Conservation (phyloP, 2,888 invertebrate genomes). For the Spodoptera littoralis region DNA sequence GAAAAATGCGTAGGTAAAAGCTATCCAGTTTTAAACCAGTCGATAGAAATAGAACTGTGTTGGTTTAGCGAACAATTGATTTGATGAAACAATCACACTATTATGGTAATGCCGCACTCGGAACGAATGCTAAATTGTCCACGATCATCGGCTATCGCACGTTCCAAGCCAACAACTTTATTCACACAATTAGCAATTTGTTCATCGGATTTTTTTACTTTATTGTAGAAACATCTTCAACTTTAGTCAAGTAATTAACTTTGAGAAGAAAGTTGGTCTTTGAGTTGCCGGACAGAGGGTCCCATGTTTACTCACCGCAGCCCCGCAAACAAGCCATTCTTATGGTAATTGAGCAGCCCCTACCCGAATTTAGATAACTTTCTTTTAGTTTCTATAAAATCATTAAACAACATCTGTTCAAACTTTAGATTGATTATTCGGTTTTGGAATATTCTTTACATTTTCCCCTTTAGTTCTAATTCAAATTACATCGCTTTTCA, state of each 20-base stretch:
- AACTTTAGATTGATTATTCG: constrained; percentile 65
- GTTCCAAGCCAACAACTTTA: constrained; percentile 51
- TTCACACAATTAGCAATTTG: constrained; percentile 53
- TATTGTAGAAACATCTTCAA: constrained; percentile 30
- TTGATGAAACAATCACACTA: constrained; percentile 68
- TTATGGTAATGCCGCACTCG: constrained; percentile 70
- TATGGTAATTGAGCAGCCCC: constrained; percentile 71
- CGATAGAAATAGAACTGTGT: constrained; percentile 45
- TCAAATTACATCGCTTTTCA: constrained; percentile 76
- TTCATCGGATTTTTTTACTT: constrained; percentile 32
- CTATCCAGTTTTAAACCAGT: constrained; percentile 36
- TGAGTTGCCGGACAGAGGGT: constrained; percentile 55
- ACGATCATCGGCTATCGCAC: constrained; percentile 48
- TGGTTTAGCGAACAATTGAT: constrained; percentile 68
- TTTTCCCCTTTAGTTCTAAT: constrained; percentile 64
- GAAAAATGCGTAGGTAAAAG: constrained; percentile 28
- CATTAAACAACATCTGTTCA: constrained; percentile 54
- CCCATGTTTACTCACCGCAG: constrained; percentile 59
- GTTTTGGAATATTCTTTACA: constrained; percentile 52
- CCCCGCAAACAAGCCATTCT: constrained; percentile 73
- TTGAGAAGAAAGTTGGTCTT: constrained; percentile 67
- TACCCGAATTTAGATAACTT: constrained; percentile 68
- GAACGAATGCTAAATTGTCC: constrained; percentile 67
- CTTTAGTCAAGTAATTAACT: constrained; percentile 68
- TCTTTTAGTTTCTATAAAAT: constrained; percentile 63